phyloP scores from a whole-genome alignment of 2,888 invertebrate genomes.

The Gisinianus flammeolus region DNA sequence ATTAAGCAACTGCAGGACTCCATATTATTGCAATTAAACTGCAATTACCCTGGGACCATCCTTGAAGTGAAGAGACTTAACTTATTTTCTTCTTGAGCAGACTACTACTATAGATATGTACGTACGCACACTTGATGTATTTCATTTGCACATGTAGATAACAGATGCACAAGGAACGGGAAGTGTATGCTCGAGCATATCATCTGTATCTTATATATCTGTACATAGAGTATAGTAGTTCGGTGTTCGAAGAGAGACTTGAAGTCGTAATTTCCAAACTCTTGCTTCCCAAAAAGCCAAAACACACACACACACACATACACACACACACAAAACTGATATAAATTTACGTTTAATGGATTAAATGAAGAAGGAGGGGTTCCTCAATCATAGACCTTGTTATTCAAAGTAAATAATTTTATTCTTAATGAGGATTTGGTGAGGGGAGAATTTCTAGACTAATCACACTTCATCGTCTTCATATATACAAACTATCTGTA shows the following conservation, averaged over 20 bases:
- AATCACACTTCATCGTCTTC: conserved; percentile 3
- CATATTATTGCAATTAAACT: conserved; percentile 46
- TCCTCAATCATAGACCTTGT: conserved; percentile 38
- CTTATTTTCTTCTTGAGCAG: conserved; percentile 3
- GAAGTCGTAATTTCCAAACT: too few relatives aligned
- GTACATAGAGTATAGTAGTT: not conserved
- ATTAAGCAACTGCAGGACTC: conserved; percentile 42
- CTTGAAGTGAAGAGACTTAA: conserved; percentile 14
- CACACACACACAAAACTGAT: conserved; percentile 8
- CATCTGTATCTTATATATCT: too few relatives aligned
- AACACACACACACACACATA: too few relatives aligned
- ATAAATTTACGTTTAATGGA: conserved; percentile 38
- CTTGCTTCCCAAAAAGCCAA: too few relatives aligned
- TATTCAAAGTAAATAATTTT: conserved; percentile 40
- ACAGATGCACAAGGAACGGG: conserved; percentile 1
- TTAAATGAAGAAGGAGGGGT: conserved; percentile 41
- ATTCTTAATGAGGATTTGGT: conserved; percentile 36
- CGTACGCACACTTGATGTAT: too few relatives aligned
- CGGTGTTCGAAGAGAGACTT: not conserved
- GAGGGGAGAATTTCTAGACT: conserved; percentile 11
- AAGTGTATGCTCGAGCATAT: too few relatives aligned
- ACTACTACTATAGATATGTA: not conserved
- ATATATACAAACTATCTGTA: not conserved
- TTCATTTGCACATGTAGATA: too few relatives aligned
- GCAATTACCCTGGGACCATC: conserved; percentile 39